Evolutionary conservation across 2,797 vertebrate genomes (phyloP).

Genomic region (Mustela erminea): DNA sequence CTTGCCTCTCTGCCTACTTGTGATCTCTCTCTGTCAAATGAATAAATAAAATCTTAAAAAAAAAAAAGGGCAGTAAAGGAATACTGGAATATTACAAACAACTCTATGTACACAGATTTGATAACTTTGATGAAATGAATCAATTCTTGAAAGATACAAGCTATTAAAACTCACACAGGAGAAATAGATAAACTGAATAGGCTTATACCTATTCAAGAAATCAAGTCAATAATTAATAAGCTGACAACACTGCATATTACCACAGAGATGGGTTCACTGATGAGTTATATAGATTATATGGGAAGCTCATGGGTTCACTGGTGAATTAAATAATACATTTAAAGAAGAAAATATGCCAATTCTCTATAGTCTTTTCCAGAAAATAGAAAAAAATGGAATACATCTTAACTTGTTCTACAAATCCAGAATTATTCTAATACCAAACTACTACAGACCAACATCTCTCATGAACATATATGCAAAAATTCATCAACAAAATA

Average conservation of each 20-base stretch:
- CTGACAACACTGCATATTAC: neutral
- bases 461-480: neutral
- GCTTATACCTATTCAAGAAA: neutral
- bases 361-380: neutral
- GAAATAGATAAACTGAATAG: neutral
- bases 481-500: neutral
- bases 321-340: neutral
- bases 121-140: neutral
- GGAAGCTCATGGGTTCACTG: neutral
- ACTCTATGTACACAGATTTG: neutral
- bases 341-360: neutral
- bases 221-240: neutral
- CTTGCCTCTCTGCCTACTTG: too few relatives aligned
- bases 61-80: neutral
- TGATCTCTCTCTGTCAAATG: too few relatives aligned
- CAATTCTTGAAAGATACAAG: neutral
- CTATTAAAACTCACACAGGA: neutral
- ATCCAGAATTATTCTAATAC: neutral
- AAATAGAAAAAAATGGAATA: neutral
- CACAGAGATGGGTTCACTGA: neutral
- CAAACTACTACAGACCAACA: neutral
- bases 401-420: neutral
- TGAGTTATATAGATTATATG: too few relatives aligned
- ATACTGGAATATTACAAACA: neutral
- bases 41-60: too few relatives aligned